Conservation (phyloP, 1,140 invertebrate species). For the Brachionus angularis region DNA sequence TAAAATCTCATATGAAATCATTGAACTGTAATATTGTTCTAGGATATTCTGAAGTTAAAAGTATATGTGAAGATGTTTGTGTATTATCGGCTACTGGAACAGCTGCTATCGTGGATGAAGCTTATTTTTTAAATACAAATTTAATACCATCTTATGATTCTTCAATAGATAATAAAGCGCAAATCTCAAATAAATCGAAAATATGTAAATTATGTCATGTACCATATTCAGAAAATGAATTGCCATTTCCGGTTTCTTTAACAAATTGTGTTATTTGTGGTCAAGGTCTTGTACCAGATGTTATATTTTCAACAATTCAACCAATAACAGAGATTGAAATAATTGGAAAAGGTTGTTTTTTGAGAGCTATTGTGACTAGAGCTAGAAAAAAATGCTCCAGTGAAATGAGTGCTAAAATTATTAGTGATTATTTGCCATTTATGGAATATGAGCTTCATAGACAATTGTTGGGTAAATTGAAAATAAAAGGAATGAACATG, state of each 20-base stretch:
- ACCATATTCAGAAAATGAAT: not conserved
- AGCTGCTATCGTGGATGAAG: slow-evolving; percentile 71
- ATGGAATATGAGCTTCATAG: slow-evolving; percentile 90
- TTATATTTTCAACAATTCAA: slow-evolving; percentile 81
- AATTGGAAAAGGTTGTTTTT: not conserved
- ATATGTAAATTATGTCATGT: slow-evolving; percentile 7
- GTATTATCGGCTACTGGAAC: slow-evolving; percentile 87
- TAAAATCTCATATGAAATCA: slow-evolving; percentile 80
- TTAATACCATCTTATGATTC: not conserved
- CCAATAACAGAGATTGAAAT: slow-evolving; percentile 70
- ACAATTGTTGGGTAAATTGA: slow-evolving; percentile 80
- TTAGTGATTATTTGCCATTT: slow-evolving; percentile 79
- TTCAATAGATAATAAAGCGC: not conserved
- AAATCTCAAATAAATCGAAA: not conserved
- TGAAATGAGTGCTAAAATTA: slow-evolving; percentile 84
- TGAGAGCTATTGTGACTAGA: slow-evolving; percentile 28
- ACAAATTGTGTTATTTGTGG: slow-evolving; percentile 68
- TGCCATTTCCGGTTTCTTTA: slow-evolving; percentile 69
- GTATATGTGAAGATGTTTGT: slow-evolving; percentile 89
- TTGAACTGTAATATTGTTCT: slow-evolving; percentile 87
- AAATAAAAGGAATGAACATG: slow-evolving; percentile 86
- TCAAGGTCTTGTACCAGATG: slow-evolving; percentile 77
- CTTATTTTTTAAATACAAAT: slow-evolving; percentile 5
- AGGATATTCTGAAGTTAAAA: slow-evolving; percentile 80
- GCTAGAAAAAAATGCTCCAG: slow-evolving; percentile 54